Base-by-base conservation (phyloP, 2,797 vertebrate genomes). In the Rhabdophis nuchalis region DNA sequence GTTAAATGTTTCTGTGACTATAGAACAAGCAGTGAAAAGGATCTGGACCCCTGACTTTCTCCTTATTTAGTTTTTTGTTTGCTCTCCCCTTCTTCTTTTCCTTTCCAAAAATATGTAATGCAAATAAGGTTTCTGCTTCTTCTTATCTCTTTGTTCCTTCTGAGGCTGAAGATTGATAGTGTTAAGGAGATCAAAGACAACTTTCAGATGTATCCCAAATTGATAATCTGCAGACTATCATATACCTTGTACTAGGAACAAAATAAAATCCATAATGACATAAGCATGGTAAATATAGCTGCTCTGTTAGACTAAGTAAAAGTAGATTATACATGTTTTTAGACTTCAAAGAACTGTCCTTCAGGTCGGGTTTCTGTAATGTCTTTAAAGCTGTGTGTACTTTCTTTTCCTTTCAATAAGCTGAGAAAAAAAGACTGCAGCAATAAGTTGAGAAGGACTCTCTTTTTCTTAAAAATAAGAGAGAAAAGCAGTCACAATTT, bases 211-310 rank as follows among this genome's bases (percentile, higher is more conserved):
- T 96, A 97, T 96, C 96, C 96, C 95, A 96, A 97, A 97, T 96
- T 97, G 96, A 96, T 96, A 96, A 97, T 97, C 96, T 97, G 94
- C 93, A 95, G 96, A 96, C 96, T 96, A 97, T 95, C 97, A 96
- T 94, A 96, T 94, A 97, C 96, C 96, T 97, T 95, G 92, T 96
- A 96, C 92, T 95, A 92, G 94, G 94, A 96, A 96, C 96, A 97
- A 96, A 97, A 96, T 95, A 96, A 97, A 96, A 96, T 96, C 96
- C 85, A 87, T 97, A 97, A 97, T 97, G 96, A 96, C 96, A 95
- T 93, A 95, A 96, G 94, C 94, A 96, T 95, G 93, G 92, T 95
- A 96, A 97, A 97, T 94, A 95, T 60, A 95, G 90, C 92, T 96
- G 88, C 94, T 95, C 94, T 96, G 94, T 94, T 96, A 95, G 92